phyloP scores from a whole-genome alignment of 2,797 vertebrate species.

The Sphaeramia orbicularis region DNA sequence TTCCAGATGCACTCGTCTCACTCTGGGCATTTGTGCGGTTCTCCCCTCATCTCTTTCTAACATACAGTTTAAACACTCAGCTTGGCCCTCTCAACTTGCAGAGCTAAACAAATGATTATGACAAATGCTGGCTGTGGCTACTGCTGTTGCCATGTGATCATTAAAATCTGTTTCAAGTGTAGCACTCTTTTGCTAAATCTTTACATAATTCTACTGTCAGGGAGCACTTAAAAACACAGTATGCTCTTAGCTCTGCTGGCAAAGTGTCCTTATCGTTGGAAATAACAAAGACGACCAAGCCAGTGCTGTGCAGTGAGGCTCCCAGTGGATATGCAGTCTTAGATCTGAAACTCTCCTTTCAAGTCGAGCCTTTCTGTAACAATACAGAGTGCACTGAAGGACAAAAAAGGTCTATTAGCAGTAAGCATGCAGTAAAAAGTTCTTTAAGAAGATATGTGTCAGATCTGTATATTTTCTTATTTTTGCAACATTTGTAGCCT shows the following conservation, averaged over 20 bases:
- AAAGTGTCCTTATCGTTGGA: slow-evolving; percentile 49
- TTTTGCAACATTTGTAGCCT: slow-evolving; percentile 22
- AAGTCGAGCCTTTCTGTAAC: slow-evolving; percentile 42
- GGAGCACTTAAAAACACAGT: slow-evolving; percentile 51
- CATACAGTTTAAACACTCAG: slow-evolving; percentile 28
- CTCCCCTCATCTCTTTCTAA: slow-evolving; percentile 48
- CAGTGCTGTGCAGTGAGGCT: slow-evolving; percentile 28
- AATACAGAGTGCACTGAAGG: slow-evolving; percentile 29
- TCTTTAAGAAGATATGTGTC: slow-evolving; percentile 31
- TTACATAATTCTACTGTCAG: slow-evolving; percentile 59
- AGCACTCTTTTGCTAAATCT: slow-evolving; percentile 55
- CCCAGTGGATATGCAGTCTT: slow-evolving; percentile 54
- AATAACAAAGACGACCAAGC: slow-evolving; percentile 46
- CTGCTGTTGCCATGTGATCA: slow-evolving; percentile 61
- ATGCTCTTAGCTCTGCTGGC: slow-evolving; percentile 56
- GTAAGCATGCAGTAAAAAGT: slow-evolving; percentile 26
- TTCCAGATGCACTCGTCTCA: slow-evolving; percentile 74
- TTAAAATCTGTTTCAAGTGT: slow-evolving; percentile 60
- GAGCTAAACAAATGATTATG: slow-evolving; percentile 61
- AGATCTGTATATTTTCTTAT: slow-evolving; percentile 4
- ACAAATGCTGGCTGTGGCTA: slow-evolving; percentile 65
- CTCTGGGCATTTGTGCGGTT: slow-evolving; percentile 48
- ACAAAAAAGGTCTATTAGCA: slow-evolving; percentile 41
- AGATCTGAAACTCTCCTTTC: slow-evolving; percentile 60
- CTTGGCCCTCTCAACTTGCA: slow-evolving; percentile 37